These are phyloP conservation scores for Mellilla xanthometata DNA, from an alignment of 2,888 invertebrate species.

Conservation along the genomic window DNA sequence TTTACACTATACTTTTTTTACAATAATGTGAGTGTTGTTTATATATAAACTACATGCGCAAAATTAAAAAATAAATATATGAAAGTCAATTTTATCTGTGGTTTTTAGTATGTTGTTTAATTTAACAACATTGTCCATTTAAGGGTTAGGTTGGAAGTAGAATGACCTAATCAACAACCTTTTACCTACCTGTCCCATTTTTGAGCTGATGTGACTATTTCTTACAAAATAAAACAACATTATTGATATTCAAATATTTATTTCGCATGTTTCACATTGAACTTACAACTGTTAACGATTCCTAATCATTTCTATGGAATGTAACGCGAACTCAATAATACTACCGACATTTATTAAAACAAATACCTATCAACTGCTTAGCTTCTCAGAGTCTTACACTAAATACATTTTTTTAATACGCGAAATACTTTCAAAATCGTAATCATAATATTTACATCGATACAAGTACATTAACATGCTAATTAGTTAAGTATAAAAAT, in stretches of 20 bases:
- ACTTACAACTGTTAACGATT: slow-evolving; percentile 36
- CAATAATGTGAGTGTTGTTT: too few species aligned
- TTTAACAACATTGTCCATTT: too few species aligned
- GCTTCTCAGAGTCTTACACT: slow-evolving; percentile 43
- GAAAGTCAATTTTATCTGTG: too few species aligned
- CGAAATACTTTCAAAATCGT: slow-evolving; percentile 46
- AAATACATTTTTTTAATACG: slow-evolving; percentile 42
- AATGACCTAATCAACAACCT: too few species aligned
- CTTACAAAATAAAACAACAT: slow-evolving; percentile 28
- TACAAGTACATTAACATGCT: slow-evolving; percentile 40
- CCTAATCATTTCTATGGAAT: slow-evolving; percentile 54
- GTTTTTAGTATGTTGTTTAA: too few species aligned
- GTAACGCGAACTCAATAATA: slow-evolving; percentile 60
- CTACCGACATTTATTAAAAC: slow-evolving; percentile 45
- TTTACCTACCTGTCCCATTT: too few species aligned
- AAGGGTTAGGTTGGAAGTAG: too few species aligned
- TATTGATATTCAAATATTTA: slow-evolving; percentile 33
- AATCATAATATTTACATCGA: slow-evolving; percentile 55
- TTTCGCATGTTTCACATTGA: slow-evolving; percentile 45
- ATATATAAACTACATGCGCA: too few species aligned
- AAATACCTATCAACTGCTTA: slow-evolving; percentile 39
- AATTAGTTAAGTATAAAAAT: slow-evolving; percentile 42
- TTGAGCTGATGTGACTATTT: too few species aligned
- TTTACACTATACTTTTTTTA: too few species aligned
- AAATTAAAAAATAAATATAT: too few species aligned